Evolutionary conservation across 2,113 vertebrate species (phyloP).

Genomic region (Theropithecus gelada): DNA sequence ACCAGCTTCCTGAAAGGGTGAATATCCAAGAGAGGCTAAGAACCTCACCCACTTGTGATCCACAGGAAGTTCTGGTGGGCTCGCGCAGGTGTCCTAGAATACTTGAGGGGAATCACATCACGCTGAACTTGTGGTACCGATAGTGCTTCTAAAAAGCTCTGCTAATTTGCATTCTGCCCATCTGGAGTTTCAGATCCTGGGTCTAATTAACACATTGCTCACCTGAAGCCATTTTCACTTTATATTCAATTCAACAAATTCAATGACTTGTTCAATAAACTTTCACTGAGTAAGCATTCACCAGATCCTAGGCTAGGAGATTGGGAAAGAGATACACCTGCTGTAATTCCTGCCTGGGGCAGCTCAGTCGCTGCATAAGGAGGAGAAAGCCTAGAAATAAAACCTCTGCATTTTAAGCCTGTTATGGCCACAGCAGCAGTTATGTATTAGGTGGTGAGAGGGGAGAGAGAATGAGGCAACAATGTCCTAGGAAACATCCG

Average conservation of each 20-base stretch:
- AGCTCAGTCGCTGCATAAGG: too few relatives aligned
- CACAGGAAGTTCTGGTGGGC: accelerated
- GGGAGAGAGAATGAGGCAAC: accelerated
- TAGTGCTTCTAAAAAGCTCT: background rate
- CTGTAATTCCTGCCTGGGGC: accelerated
- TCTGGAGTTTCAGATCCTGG: background rate
- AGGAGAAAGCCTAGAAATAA: background rate
- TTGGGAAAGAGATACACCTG: background rate
- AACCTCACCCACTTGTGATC: accelerated
- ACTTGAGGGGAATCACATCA: too few relatives aligned
- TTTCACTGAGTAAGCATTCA: accelerated
- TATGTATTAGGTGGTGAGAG: accelerated
- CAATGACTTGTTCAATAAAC: background rate
- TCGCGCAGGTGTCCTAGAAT: background rate
- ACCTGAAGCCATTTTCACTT: background rate
- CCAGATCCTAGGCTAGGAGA: background rate
- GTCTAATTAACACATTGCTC: background rate
- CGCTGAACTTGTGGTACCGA: accelerated
- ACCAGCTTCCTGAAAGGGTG: background rate
- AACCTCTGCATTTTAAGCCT: accelerated
- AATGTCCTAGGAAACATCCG: accelerated
- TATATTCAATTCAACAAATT: background rate
- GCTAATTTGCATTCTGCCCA: background rate
- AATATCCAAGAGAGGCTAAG: background rate
- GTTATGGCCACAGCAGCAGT: accelerated